Conservation (phyloP, 2,888 invertebrate genomes). For the Argynnis bischoffii region DNA sequence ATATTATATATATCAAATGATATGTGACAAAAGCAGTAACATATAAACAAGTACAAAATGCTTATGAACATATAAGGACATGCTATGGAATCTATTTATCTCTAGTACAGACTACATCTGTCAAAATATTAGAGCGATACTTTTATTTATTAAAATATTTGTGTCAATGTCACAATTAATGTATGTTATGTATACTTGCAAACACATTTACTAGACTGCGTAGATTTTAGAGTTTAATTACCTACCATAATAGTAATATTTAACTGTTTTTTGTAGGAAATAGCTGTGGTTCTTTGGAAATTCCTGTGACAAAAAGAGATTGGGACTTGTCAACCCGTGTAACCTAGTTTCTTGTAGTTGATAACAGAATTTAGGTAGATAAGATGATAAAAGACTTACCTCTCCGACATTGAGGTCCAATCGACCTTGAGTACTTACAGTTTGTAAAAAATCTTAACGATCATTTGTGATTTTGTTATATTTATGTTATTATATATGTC, state of each 20-base stretch:
- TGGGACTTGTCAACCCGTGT: conserved; percentile 45
- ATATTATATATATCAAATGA: too few relatives aligned
- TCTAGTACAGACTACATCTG: conserved; percentile 7
- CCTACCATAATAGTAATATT: too few relatives aligned
- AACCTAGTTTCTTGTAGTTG: conserved; percentile 58
- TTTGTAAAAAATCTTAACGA: conserved; percentile 7
- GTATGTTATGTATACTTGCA: conserved; percentile 17
- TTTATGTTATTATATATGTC: background rate
- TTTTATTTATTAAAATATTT: conserved; percentile 14
- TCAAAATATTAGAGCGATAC: conserved; percentile 11
- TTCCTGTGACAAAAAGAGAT: conserved; percentile 26
- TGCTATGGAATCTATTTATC: background rate
- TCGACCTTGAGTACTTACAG: conserved; percentile 55
- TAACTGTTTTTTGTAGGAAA: background rate
- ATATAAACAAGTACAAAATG: too few relatives aligned
- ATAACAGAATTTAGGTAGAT: conserved; percentile 72
- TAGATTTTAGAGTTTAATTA: background rate
- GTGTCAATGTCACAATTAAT: conserved; percentile 19
- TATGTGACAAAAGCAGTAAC: too few relatives aligned
- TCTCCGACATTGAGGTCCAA: conserved; percentile 66
- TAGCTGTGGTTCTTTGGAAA: conserved; percentile 17
- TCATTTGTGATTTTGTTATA: background rate
- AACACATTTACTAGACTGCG: conserved; percentile 6
- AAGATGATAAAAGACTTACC: conserved; percentile 68
- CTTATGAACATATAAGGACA: too few relatives aligned